Base-by-base conservation (phyloP, 2,113 vertebrate genomes). In the Rhabdornis inornatus region DNA sequence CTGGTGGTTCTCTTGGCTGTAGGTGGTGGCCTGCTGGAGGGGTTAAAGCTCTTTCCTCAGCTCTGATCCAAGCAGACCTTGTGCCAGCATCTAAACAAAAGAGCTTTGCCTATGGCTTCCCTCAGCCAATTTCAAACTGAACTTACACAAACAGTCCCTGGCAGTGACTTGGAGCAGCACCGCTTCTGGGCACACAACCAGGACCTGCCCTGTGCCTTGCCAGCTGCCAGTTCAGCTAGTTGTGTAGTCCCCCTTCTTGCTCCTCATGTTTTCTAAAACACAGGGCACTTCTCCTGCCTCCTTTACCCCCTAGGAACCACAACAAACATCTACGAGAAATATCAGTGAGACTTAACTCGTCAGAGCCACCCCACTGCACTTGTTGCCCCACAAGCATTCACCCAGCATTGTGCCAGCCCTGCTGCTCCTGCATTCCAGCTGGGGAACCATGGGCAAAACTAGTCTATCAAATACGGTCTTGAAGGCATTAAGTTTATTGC, bases 131-230 rank as follows among this genome's bases (percentile, higher is more conserved):
- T 83, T 87, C 53, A 50, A 13, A 35, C 60, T 78, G 53, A 60
- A 3, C 56, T 95, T 13, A 50, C 52, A 83, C 69, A 65, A 56
- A 39, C 49, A 49, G 60, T 42, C 74, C 55, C 69, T 9, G 11
- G 75, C 65, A 16, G 2, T 2, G 30, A 30, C 53, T 64, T 8
- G 16, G 77, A 40, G 81, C 74, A 52, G 56, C 1, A 1, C 27
- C 2, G 31, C 64, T 82, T 5, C 5, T 0, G 3, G 74, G 75
- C 56, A 37, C 0, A 0, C 52, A 50, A 31, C 56, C 69, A 52
- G 84, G 44, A 30, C 42, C 49, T 70, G 47, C 42, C 60, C 60
- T 24, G 63, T 0, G 3, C 65, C 56, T 25, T 49, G 6, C 25
- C 65, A 45, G 47, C 68, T 65, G 74, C 74, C 7, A 0, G 28